These are phyloP conservation scores for Bovichtus variegatus DNA, from an alignment of 2,797 vertebrate genomes.

Conservation along the genomic window DNA sequence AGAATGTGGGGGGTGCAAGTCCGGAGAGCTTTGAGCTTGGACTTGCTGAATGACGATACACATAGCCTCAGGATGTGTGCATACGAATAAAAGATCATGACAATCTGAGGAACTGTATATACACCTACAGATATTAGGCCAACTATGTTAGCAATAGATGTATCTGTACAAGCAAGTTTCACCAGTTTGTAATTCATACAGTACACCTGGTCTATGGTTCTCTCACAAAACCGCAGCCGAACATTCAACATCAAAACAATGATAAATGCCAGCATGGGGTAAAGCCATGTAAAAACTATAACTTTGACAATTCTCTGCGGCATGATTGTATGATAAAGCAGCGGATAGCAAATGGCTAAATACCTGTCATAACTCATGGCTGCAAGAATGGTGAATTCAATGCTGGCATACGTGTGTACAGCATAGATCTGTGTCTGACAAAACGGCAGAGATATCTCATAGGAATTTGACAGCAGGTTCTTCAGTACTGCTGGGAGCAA, in stretches of 20 bases:
- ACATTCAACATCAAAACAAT: constrained; percentile 46
- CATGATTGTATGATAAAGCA: constrained; percentile 68
- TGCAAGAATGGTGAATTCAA: constrained; percentile 71
- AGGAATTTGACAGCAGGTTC: constrained; percentile 39
- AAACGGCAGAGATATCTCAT: constrained; percentile 48
- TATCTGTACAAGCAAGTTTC: constrained; percentile 62
- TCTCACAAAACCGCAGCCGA: constrained; percentile 51
- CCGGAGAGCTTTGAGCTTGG: constrained; percentile 63
- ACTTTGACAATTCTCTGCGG: constrained; percentile 55
- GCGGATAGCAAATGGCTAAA: constrained; percentile 68
- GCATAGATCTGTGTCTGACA: constrained; percentile 67
- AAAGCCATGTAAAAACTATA: constrained; percentile 61
- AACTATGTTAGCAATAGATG: constrained; percentile 39
- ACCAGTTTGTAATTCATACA: constrained; percentile 64
- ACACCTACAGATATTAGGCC: constrained; percentile 39
- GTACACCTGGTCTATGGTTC: constrained; percentile 59
- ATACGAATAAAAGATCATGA: constrained; percentile 68
- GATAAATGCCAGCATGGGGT: constrained; percentile 56
- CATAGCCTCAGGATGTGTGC: constrained; percentile 69
- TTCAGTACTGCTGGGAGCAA: constrained; percentile 59
- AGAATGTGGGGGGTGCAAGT: constrained; percentile 70
- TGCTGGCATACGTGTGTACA: constrained; percentile 65
- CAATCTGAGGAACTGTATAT: constrained; percentile 45
- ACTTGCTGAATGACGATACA: constrained; percentile 32
- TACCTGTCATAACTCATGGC: constrained; percentile 75